Base-by-base conservation (phyloP, 2,888 invertebrate species). In the Euclidia mi region DNA sequence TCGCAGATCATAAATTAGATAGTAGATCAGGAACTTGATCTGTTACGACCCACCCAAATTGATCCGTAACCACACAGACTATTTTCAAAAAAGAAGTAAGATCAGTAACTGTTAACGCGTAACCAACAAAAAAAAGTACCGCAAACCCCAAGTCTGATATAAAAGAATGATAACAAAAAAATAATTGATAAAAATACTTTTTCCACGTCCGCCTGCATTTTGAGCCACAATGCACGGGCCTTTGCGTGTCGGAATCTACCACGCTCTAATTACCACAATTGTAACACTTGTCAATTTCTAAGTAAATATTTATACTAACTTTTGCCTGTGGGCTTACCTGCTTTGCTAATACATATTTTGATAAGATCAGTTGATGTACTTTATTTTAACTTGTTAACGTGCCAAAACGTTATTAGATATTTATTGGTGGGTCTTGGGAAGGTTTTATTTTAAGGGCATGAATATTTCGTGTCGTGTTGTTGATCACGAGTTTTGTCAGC, bases 261-360 rank as follows among this genome's bases (percentile, higher is more conserved):
- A 84, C 88, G 93, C 92, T 93, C 94, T 85, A 90, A 77, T 94
- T 90, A 66, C 55, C 52, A 35, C 79, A 78, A 78, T 81, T 82
- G 88, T 88, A 85, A 85, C 81, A 89, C 88, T 90, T 90, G 88
- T 87, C 90, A 91, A 89, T 93, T 94, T 94, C 94, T 92, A 91
- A 89, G 87, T 81, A 90, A 91, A 88, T 88, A 91, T 91, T 90
- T 88, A 73, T 82, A 84, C 65, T 75, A 64, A 51, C 58, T 59
- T 68, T 62, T 69, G 58, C 63, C 47, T 43, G 35, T 12, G 32
- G 28, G 1, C 28, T 52, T 46, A n/a, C 32, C 12, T 52, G 17
- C 7, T 11, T 12, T 15, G 15, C 15, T 12, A 11, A 11, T 34
- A 6, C 20, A 25, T 25, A 25, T 25, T 25, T 25, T 2, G 20